Evolutionary conservation across 2,113 vertebrate species (phyloP).

Genomic region (Ondatra zibethicus): DNA sequence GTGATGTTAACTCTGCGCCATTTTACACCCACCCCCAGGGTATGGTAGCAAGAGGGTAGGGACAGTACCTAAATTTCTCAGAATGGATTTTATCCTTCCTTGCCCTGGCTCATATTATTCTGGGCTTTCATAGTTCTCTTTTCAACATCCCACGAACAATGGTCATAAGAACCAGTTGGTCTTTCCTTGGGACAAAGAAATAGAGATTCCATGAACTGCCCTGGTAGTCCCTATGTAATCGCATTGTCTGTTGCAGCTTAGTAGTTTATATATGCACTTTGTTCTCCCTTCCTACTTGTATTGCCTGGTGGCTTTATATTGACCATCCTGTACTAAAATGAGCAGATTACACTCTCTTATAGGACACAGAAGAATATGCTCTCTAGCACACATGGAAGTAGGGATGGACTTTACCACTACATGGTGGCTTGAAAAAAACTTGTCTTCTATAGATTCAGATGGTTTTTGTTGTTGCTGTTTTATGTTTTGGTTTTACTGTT

Average conservation of each 20-base stretch:
- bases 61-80: background rate
- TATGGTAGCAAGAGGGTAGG: no score
- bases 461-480: background rate
- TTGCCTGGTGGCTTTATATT: background rate
- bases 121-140: background rate
- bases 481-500: background rate
- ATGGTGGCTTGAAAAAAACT: background rate
- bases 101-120: background rate
- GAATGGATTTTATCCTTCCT: background rate
- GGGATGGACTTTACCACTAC: no score
- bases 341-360: background rate
- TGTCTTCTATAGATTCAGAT: background rate
- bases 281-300: background rate
- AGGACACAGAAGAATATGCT: background rate
- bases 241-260: background rate
- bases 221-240: no score
- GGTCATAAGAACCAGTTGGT: background rate
- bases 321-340: background rate
- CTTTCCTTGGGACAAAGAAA: background rate
- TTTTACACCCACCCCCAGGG: no score
- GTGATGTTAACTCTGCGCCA: no score
- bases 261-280: background rate
- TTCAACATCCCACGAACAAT: background rate
- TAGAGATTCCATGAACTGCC: background rate
- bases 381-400: background rate